Base-by-base conservation (phyloP, 2,888 invertebrate species). In the Kryphioiulus occultus region DNA sequence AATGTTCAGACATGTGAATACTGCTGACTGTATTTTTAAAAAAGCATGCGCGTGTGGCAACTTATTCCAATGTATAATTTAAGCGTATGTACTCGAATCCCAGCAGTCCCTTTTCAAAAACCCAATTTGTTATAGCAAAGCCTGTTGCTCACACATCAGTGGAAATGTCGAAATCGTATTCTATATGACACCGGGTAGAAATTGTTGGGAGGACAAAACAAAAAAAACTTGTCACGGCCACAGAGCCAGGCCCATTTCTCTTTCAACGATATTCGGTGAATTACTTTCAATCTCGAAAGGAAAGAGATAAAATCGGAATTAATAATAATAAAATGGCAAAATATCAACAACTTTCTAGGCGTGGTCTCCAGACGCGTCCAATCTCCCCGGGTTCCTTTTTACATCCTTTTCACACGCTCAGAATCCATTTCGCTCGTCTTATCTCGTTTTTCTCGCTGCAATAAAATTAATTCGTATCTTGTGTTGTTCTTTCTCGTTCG, bases 401-500 rank as follows among this genome's bases (percentile, higher is more conserved):
- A 68, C 26, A 68, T 68, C 68, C 5, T 68, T 68, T 68, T 68
- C 68, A 68, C 68, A 68, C 68, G 68, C 68, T 68, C 22, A 10
- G 26, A 26, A 26, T 68, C 26, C 68, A 68, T 10, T 68, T 68
- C 26, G 26, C 68, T 26, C 68, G n/a, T 10, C 68, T 68, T 68
- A 68, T 68, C 68, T 68, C 68, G 4, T 68, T 68, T 68, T 4
- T 26, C 26, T 10, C 44, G 9, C 5, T n/a, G 68, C 26, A 22
- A 68, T 68, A 68, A 68, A 68, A 68, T 68, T 68, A 68, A 68
- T 68, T 68, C 68, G 26, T 68, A 68, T 68, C 68, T 68, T 68
- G 26, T 68, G 68, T 68, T 68, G 22, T 68, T 68, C 26, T 22
- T 68, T 68, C 19, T 26, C 68, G 22, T 68, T 68, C 68, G 7